Base-by-base conservation (phyloP, 2,888 invertebrate species). In the Syrphus vitripennis region DNA sequence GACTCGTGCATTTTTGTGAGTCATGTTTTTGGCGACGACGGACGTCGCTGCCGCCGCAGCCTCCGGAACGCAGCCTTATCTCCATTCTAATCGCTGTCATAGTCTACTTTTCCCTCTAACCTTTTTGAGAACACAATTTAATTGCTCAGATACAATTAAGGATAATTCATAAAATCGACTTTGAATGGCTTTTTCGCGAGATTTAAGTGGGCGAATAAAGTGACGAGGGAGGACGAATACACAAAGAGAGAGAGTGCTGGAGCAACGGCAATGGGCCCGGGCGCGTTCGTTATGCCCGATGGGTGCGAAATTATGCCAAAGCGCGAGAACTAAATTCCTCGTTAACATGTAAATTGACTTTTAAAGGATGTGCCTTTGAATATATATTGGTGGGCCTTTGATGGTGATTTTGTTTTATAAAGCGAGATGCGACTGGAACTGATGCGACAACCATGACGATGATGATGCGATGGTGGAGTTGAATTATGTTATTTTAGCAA, bases 261-360 rank as follows among this genome's bases (percentile, higher is more conserved):
- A 14, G 37, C 4, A 19, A 10, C 19, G 19, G 10, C 19, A 19
- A 48, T 5, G 7, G 50, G 55, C 55, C 29, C 29, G 10, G 42
- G 19, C 14, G 26, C 65, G 59, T 71, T 78, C 53, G 48, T 40
- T 79, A 34, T 75, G 86, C 86, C 86, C 77, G 34, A 82, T 78
- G 82, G 86, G 77, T 72, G 70, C 77, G 74, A 86, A 86, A 78
- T 86, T 86, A 82, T 82, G 82, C 77, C 82, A 86, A 82, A 86
- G 82, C 86, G 86, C 86, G 86, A 86, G 82, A 86, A 86, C 87
- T 87, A 88, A 88, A 88, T 88, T 88, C 88, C 87, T 88, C 87
- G 88, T 88, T 88, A 88, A 87, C 88, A 88, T 88, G 88, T 88
- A 88, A 88, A 88, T 88, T 88, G 88, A 87, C 88, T 88, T 84